Base-by-base conservation (phyloP, 2,113 vertebrate genomes). In the Pachycephala philippinensis region DNA sequence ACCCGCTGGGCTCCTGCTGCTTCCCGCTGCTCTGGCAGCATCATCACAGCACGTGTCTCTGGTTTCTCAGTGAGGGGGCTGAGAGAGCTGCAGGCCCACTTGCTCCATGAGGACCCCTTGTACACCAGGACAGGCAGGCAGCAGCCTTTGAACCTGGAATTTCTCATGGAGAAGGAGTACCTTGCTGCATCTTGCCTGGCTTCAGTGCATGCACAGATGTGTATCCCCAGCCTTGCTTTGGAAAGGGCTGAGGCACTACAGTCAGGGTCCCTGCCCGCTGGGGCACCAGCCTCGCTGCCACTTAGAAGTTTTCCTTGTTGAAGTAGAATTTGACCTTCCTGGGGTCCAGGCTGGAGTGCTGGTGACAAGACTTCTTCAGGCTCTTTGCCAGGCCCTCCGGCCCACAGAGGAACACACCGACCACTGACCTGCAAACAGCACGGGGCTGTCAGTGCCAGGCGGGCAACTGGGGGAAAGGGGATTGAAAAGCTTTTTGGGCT, bases 271-370 rank as follows among this genome's bases (percentile, higher is more conserved):
- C 49, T 44, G 44, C 22, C 40, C 0, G 0, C 54, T 19, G 44
- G 13, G 16, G 3, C 20, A 4, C 21, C 49, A 52, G 39, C 63
- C 39, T 31, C 0, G 1, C 76, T 89, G 6, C 76, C n/a, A 5
- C 70, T 99, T 96, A 99, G 77, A 99, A 99, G 69, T 99, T 99
- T 91, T 99, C 99, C 92, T 99, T 99, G 98, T 99, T 99, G 97
- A 99, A 99, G 93, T 99, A 99, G 97, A 99, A 99, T 78, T 98
- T 98, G 84, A 99, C 99, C 80, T 99, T 99, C 35, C 99, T 98
- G 53, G 98, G 98, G 97, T 99, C 99, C 81, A 99, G 93, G 31
- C 99, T 99, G 5, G 99, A 99, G 84, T 98, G 98, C 21, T 98
- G 98, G 15, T 96, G 97, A 90, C 99, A 99, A 80, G 98, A 98